phyloP scores from a whole-genome alignment of 2,113 vertebrate species.

The Anolis sagrei region DNA sequence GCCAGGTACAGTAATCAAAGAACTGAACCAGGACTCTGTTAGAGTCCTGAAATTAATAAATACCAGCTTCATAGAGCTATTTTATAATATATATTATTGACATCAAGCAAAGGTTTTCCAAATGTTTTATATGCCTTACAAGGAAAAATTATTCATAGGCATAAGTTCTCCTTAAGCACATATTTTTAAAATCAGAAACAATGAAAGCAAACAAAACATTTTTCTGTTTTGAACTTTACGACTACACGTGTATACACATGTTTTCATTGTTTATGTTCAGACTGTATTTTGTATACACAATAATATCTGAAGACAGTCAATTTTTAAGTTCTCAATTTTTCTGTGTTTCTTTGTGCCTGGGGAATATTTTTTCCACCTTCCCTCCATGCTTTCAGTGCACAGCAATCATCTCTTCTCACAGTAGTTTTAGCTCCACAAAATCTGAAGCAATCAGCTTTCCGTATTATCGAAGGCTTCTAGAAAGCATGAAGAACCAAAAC shows the following conservation, averaged over 20 bases:
- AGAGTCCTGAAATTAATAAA: too few species aligned
- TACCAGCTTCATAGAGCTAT: too few species aligned
- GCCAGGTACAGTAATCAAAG: too few species aligned
- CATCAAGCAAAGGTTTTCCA: too few species aligned
- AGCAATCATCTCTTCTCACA: neutral
- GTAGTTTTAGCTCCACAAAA: neutral
- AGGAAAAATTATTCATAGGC: too few species aligned
- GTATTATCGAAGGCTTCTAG: neutral
- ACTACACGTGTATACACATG: neutral
- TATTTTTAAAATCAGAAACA: too few species aligned
- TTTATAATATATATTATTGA: too few species aligned
- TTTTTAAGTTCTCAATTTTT: neutral
- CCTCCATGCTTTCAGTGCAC: neutral
- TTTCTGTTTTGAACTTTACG: neutral
- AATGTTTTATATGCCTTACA: too few species aligned
- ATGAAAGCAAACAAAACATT: too few species aligned
- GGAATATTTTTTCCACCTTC: too few species aligned
- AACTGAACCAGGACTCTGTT: too few species aligned
- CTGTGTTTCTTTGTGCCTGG: neutral
- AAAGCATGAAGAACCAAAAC: neutral
- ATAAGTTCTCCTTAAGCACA: too few species aligned
- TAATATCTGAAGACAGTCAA: neutral
- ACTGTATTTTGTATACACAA: neutral
- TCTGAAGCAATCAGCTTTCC: neutral
- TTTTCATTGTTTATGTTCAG: neutral